These are phyloP conservation scores for Drosophila suzukii DNA, from an alignment of 1,140 invertebrate species.

Conservation along the genomic window DNA sequence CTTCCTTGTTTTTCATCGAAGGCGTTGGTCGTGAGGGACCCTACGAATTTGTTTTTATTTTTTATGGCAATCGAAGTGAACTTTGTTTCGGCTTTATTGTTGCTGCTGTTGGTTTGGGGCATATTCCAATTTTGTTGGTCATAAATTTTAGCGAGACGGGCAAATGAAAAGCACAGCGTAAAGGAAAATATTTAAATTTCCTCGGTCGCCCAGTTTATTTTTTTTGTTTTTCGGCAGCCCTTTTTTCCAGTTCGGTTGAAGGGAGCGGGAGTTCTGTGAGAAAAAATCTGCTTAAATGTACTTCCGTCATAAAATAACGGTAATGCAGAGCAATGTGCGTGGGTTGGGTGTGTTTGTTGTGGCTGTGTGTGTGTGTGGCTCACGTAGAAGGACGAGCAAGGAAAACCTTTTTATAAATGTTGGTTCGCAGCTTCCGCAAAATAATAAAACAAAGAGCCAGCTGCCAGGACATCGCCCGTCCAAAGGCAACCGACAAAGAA, in stretches of 20 bases:
- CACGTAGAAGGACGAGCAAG: slow-evolving; percentile 71
- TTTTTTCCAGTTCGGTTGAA: slow-evolving; percentile 38
- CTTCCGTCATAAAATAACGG: slow-evolving; percentile 81
- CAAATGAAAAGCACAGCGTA: slow-evolving; percentile 63
- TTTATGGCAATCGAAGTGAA: slow-evolving; percentile 47
- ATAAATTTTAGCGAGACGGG: slow-evolving; percentile 71
- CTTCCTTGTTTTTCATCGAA: not conserved
- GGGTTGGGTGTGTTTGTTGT: slow-evolving; percentile 12
- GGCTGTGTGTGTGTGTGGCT: slow-evolving; percentile 34
- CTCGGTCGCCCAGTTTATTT: slow-evolving; percentile 30
- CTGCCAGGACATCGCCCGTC: slow-evolving; percentile 51
- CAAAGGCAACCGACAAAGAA: slow-evolving; percentile 45
- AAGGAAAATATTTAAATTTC: slow-evolving; percentile 72
- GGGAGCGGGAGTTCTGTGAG: slow-evolving; percentile 26
- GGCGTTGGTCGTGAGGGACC: not conserved
- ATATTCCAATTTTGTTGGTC: slow-evolving; percentile 67
- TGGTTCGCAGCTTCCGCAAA: slow-evolving; percentile 69
- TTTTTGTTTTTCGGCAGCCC: slow-evolving; percentile 31
- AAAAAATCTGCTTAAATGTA: slow-evolving; percentile 81
- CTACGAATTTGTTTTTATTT: slow-evolving; percentile 18
- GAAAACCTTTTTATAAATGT: slow-evolving; percentile 81
- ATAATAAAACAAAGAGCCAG: slow-evolving; percentile 75
- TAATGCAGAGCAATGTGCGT: slow-evolving; percentile 71
- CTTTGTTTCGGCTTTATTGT: slow-evolving; percentile 32
- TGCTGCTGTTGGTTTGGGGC: slow-evolving; percentile 38